A percentile compares a stretch with the other conserved stretches of the same genome.
Conservation (phyloP, 2,113 vertebrate species). For the Halcyon senegalensis region DNA sequence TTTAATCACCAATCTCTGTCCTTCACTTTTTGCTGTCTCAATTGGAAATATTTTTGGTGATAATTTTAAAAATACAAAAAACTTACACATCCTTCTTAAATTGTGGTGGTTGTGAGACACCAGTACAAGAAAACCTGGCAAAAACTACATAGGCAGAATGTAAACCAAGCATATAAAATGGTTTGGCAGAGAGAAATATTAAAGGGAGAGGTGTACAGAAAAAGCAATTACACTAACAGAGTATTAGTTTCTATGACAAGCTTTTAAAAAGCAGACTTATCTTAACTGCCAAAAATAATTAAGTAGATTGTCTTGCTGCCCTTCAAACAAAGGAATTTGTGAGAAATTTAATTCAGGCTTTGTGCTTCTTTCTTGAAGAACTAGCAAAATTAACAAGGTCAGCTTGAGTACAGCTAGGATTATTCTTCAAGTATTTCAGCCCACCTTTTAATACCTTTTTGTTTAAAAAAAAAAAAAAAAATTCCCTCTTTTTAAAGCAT, state of each 20-base stretch:
- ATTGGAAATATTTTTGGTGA: neutral
- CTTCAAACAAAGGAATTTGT: neutral
- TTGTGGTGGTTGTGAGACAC: neutral
- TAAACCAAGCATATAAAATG: neutral
- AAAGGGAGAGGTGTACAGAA: neutral
- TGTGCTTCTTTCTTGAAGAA: neutral
- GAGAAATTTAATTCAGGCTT: neutral
- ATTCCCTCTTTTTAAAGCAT: neutral
- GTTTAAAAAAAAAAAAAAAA: neutral
- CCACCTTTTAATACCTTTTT: neutral
- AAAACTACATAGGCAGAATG: neutral
- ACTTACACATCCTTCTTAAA: neutral
- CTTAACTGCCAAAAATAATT: constrained; percentile 16
- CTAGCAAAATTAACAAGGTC: constrained; percentile 20
- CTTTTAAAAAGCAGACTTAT: neutral
- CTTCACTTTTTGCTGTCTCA: neutral
- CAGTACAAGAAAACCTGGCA: neutral
- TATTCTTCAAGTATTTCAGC: neutral
- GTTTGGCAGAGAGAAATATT: neutral
- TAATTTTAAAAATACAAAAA: neutral
- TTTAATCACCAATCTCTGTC: neutral
- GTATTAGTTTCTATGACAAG: constrained; percentile 3
- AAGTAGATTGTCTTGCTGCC: neutral
- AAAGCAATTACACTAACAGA: constrained; percentile 6
- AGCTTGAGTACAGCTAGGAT: neutral